A percentile compares a stretch with the other conserved stretches of the same genome.
Evolutionary conservation across 2,888 invertebrate genomes (phyloP).

Genomic region (Coremacera marginata): DNA sequence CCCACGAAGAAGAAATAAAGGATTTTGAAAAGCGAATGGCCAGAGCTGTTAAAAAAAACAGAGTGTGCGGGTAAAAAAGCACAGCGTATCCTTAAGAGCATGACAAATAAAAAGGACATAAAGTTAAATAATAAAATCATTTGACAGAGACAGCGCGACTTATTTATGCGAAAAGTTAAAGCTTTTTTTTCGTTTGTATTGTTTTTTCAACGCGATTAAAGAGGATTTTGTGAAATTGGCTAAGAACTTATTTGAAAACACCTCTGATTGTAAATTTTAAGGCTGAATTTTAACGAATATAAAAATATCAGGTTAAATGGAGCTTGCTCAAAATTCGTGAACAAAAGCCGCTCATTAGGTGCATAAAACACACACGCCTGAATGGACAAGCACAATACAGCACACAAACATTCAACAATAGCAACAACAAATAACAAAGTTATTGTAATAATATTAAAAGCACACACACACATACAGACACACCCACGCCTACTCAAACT

Average conservation of each 20-base stretch:
- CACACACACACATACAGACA: background rate
- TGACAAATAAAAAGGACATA: slow-evolving; percentile 29
- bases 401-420: too few species aligned
- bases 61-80: background rate
- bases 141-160: slow-evolving; percentile 21
- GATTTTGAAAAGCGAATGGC: background rate
- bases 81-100: background rate
- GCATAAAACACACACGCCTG: background rate
- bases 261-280: background rate
- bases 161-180: slow-evolving; percentile 39
- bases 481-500: background rate
- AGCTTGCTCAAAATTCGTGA: too few species aligned
- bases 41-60: background rate
- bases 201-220: background rate
- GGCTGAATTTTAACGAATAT: too few species aligned
- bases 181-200: background rate
- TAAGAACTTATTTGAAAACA: background rate
- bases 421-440: background rate
- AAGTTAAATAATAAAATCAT: slow-evolving; percentile 41
- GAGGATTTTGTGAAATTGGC: background rate
- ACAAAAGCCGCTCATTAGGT: background rate
- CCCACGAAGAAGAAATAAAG: background rate
- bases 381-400: background rate
- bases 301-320: too few species aligned
- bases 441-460: slow-evolving; percentile 20